Evolutionary conservation across 2,888 invertebrate species (phyloP), one percentile per base, ranked within the genome.

Genomic region (Pimpla rufipes): DNA sequence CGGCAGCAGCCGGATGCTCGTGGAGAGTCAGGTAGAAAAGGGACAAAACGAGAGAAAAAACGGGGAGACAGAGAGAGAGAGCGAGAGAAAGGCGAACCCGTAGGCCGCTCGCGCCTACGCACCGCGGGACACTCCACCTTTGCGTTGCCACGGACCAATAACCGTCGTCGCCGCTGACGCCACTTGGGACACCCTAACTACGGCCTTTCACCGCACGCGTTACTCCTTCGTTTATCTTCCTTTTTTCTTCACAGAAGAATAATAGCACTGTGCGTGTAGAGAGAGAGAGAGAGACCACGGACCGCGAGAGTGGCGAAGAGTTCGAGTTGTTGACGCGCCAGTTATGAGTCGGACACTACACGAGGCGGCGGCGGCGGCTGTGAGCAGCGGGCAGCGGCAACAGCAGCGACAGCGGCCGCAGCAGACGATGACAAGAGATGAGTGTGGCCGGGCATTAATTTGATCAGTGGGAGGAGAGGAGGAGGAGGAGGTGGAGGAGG

Each of bases 361-460:
- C 23, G 11, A 55, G 23, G 23, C 23, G 16, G 47, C 16, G 5
- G 29, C 29, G 29, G 29, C 29, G 29, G 5, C 29, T 2, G 3
- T 29, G 29, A 29, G n/a, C n/a, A n/a, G n/a, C n/a, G n/a, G 5
- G 29, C 29, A 29, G 29, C 29, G 5, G 29, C 29, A 29, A 5
- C 29, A 29, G 29, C 29, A 5, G 2, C 29, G 29, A 5, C 29
- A 5, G 29, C 29, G 29, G 2, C 29, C 3, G 29, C 29, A 5
- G 29, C 5, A 5, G 5, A 8, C 35, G 13, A 47, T 68, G 57
- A 77, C 77, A 35, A 18, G 64, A 47, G 73, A 73, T 73, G 59
- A 73, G 77, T 47, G 59, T 35, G 50, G 23, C 23, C 16, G 68
- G 59, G 18, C 68, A 68, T 77, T 59, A 77, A 77, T 77, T 77